phyloP scores from a whole-genome alignment of 2,888 invertebrate species.

The Phyto melanocephala region DNA sequence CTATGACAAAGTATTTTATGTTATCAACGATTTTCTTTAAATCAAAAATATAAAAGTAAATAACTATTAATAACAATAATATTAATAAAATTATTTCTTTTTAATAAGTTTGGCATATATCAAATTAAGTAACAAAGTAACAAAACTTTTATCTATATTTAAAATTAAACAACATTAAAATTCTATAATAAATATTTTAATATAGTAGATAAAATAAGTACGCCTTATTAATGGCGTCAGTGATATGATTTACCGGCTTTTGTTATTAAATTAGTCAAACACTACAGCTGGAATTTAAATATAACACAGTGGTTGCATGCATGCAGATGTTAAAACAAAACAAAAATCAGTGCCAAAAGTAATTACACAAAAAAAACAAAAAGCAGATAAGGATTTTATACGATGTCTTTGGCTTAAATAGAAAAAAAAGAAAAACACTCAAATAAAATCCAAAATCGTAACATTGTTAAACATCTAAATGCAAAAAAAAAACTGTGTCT shows the following conservation, averaged over 20 bases:
- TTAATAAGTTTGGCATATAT: no score
- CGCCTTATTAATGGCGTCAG: neutral
- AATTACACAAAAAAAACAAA: neutral
- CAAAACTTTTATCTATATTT: no score
- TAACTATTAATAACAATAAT: no score
- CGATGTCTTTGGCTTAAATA: neutral
- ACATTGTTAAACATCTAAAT: constrained; percentile 47
- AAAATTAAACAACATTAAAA: no score
- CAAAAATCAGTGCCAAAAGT: neutral
- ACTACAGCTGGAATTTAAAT: constrained; percentile 14
- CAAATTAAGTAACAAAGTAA: no score
- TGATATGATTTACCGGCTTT: neutral
- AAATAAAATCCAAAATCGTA: constrained; percentile 52
- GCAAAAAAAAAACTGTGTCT: neutral
- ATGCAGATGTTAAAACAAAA: constrained; percentile 41
- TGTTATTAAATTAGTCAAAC: neutral
- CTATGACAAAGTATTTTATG: no score
- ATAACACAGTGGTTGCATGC: neutral
- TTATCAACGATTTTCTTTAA: no score
- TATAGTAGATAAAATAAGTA: no score
- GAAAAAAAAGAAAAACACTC: neutral
- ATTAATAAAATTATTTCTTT: no score
- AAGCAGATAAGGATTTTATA: constrained; percentile 16
- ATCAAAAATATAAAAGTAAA: no score
- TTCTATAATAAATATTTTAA: no score